Conservation (phyloP, 2,113 vertebrate genomes). For the Anoplopoma fimbria region DNA sequence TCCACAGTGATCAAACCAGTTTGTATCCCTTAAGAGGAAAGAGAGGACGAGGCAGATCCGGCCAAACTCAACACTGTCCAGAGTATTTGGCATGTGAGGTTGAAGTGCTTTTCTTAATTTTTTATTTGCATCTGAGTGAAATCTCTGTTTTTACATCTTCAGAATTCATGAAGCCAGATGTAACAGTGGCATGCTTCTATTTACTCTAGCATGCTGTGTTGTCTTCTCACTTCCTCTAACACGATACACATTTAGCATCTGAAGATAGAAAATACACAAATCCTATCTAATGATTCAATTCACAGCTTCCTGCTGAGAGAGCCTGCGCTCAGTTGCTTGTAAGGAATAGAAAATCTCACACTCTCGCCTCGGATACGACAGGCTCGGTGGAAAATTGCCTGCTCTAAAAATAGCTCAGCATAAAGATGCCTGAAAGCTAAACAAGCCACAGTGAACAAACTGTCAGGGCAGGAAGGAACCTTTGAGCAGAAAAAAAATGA, state of each 20-base stretch:
- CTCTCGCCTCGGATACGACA: conserved; percentile 32
- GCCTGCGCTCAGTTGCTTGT: conserved; percentile 2
- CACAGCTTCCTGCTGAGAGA: conserved; percentile 32
- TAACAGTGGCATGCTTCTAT: not conserved
- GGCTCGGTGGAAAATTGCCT: conserved; percentile 52
- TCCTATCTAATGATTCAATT: conserved; percentile 31
- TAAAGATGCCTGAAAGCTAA: conserved; percentile 61
- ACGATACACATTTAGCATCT: conserved; percentile 8
- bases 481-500: conserved; percentile 7
- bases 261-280: not conserved
- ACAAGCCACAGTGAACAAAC: conserved; percentile 48
- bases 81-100: conserved; percentile 33
- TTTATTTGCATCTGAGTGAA: conserved; percentile 7
- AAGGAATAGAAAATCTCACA: conserved; percentile 51
- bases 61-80: conserved; percentile 12
- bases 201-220: conserved; percentile 1
- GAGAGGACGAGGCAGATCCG: not conserved
- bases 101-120: conserved; percentile 35
- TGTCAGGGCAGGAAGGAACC: conserved; percentile 29
- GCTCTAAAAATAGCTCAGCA: conserved; percentile 69
- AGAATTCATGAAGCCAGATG: not conserved
- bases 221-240: conserved; percentile 2
- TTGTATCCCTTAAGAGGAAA: not conserved
- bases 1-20: not conserved
- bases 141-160: not conserved